These are phyloP conservation scores for Sylvicola fuscatus DNA, from an alignment of 2,888 invertebrate genomes.

Conservation along the genomic window DNA sequence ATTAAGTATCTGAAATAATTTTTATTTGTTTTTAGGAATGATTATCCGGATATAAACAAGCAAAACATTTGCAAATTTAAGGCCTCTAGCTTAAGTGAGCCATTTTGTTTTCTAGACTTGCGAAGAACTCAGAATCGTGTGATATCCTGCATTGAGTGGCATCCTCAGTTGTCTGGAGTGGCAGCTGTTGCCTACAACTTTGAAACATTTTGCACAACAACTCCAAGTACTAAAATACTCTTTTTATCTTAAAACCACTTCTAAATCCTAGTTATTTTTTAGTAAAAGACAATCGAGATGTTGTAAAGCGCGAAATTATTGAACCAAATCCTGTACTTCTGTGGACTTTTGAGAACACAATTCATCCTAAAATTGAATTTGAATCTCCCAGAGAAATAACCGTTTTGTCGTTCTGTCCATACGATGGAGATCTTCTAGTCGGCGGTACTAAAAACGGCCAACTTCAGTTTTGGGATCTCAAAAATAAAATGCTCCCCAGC, in stretches of 20 bases:
- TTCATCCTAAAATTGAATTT: conserved; percentile 46
- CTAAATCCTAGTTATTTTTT: neutral
- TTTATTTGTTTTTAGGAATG: conserved; percentile 14
- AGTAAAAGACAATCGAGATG: conserved; percentile 21
- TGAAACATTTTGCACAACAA: conserved; percentile 27
- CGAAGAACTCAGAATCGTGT: conserved; percentile 40
- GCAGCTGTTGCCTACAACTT: conserved; percentile 45
- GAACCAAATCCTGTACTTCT: conserved; percentile 44
- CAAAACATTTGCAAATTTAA: conserved; percentile 15
- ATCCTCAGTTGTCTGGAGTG: conserved; percentile 47
- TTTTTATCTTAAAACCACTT: conserved; percentile 1
- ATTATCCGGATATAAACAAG: conserved; percentile 18
- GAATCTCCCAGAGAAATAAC: conserved; percentile 45
- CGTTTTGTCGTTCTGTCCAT: conserved; percentile 43
- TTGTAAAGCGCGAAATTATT: conserved; percentile 33
- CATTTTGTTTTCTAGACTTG: conserved; percentile 43
- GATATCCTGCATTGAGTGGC: conserved; percentile 44
- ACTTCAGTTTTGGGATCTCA: conserved; percentile 48
- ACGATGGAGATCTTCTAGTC: conserved; percentile 42
- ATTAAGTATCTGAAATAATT: neutral
- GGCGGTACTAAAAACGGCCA: conserved; percentile 56
- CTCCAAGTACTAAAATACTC: conserved; percentile 24
- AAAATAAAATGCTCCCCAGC: conserved; percentile 35
- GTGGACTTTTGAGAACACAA: conserved; percentile 52
- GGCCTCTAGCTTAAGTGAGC: conserved; percentile 19